Conservation (phyloP, 2,113 vertebrate species). For the Delphinus delphis region DNA sequence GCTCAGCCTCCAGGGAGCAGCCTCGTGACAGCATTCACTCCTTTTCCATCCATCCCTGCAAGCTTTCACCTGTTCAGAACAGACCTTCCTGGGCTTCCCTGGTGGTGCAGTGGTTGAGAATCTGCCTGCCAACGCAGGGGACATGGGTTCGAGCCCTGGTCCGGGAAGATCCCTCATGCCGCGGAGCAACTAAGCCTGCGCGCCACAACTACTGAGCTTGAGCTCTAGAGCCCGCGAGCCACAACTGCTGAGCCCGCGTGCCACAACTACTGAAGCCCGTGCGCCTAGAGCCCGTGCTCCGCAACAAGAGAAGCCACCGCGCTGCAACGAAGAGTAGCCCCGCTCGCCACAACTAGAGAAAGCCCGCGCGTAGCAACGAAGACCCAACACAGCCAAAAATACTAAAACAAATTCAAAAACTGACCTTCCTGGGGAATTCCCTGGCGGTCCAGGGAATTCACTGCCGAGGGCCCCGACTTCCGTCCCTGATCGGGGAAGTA, state of each 20-base stretch:
- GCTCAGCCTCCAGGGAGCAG: not conserved
- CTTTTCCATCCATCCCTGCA: not conserved
- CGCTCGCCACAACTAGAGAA: too few relatives aligned
- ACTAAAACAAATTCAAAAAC: not conserved
- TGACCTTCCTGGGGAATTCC: not conserved
- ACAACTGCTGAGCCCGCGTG: too few relatives aligned
- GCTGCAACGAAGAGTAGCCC: too few relatives aligned
- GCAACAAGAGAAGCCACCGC: too few relatives aligned
- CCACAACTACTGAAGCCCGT: too few relatives aligned
- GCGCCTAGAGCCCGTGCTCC: too few relatives aligned
- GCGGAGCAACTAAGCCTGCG: too few relatives aligned
- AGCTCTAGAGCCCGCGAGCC: too few relatives aligned
- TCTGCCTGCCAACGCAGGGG: not conserved
- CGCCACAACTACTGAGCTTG: too few relatives aligned
- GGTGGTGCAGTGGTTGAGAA: not conserved
- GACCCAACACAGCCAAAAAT: too few relatives aligned
- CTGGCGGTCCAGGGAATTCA: not conserved
- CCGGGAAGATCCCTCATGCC: not conserved
- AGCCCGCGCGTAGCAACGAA: too few relatives aligned
- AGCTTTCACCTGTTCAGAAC: not conserved
- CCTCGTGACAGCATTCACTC: rapidly evolving
- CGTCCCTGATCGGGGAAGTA: not conserved
- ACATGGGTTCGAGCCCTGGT: not conserved
- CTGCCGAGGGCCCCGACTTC: not conserved
- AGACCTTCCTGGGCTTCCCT: not conserved